Evolutionary conservation across 2,797 vertebrate species (phyloP).

Genomic region (Epinephelus awoara): DNA sequence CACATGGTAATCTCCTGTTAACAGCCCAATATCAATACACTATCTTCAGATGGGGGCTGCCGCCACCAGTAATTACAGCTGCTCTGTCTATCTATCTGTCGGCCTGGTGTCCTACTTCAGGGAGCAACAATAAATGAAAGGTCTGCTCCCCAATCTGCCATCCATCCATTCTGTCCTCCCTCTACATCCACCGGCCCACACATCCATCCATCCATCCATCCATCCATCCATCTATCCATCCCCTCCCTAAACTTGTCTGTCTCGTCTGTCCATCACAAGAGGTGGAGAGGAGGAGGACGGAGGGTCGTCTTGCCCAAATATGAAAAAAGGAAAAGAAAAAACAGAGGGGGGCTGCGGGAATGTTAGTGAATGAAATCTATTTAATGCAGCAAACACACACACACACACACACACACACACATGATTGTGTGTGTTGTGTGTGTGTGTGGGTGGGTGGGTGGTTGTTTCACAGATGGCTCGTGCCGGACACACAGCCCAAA

Average conservation of each 20-base stretch:
- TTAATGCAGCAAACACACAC: slow-evolving; percentile 43
- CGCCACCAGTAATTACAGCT: slow-evolving; percentile 60
- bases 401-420: slow-evolving; percentile 31
- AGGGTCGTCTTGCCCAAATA: slow-evolving; percentile 8
- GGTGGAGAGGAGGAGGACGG: slow-evolving; percentile 14
- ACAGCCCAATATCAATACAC: slow-evolving; percentile 57
- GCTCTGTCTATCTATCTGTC: slow-evolving; percentile 51
- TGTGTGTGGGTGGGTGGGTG: slow-evolving; percentile 18
- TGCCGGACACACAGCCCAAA: slow-evolving; percentile 73
- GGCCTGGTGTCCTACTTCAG: slow-evolving; percentile 71
- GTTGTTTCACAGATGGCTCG: slow-evolving; percentile 80
- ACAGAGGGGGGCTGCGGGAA: slow-evolving; percentile 6
- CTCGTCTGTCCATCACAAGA: slow-evolving; percentile 64
- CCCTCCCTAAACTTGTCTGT: slow-evolving; percentile 48
- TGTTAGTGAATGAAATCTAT: slow-evolving; percentile 62
- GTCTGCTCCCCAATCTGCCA: slow-evolving; percentile 68
- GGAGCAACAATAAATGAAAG: slow-evolving; percentile 54
- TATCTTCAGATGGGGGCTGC: slow-evolving; percentile 39
- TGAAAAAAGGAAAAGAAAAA: too few relatives aligned
- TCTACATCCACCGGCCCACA: slow-evolving; percentile 34
- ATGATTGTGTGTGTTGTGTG: slow-evolving; percentile 15
- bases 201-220: not conserved
- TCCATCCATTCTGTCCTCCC: slow-evolving; percentile 42
- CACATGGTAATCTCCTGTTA: slow-evolving; percentile 65
- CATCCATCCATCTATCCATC: not conserved